phyloP scores from a whole-genome alignment of 2,888 invertebrate species.

The Drosophila barbarae region DNA sequence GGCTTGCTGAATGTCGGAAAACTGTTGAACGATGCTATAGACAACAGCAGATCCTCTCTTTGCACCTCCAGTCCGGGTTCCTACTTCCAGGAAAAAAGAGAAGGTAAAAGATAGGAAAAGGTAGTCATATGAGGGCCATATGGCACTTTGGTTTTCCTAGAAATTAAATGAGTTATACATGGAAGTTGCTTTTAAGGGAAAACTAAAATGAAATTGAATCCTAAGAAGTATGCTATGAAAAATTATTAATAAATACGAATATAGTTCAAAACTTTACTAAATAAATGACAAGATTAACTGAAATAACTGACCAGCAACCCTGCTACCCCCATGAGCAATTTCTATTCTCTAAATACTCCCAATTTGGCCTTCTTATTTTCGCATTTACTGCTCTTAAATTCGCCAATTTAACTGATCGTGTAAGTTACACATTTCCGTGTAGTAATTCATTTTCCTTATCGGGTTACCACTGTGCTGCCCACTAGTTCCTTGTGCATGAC shows the following conservation, averaged over 20 bases:
- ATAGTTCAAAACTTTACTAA: too few species aligned
- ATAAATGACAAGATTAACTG: too few species aligned
- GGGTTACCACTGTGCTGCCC: conserved; percentile 36
- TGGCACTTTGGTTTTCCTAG: background rate
- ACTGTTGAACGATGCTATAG: conserved; percentile 64
- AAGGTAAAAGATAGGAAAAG: background rate
- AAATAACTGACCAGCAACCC: background rate
- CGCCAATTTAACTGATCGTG: conserved; percentile 31
- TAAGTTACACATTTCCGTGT: conserved; percentile 38
- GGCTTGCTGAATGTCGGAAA: conserved; percentile 66
- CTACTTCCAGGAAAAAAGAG: background rate
- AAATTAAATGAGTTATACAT: background rate
- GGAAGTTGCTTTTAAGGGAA: too few species aligned
- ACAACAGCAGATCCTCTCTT: conserved; percentile 32
- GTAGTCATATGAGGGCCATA: background rate
- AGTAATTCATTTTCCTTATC: conserved; percentile 36
- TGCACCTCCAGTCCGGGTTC: background rate
- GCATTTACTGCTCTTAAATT: conserved; percentile 3
- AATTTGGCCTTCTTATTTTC: background rate
- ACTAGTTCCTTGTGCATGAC: conserved; percentile 24
- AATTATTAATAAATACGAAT: too few species aligned
- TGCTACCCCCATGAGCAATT: background rate
- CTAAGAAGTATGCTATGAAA: background rate
- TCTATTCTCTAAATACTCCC: background rate
- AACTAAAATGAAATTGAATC: background rate